These are phyloP conservation scores for Drosophila busckii DNA, from an alignment of 1,140 invertebrate species.

Conservation along the genomic window DNA sequence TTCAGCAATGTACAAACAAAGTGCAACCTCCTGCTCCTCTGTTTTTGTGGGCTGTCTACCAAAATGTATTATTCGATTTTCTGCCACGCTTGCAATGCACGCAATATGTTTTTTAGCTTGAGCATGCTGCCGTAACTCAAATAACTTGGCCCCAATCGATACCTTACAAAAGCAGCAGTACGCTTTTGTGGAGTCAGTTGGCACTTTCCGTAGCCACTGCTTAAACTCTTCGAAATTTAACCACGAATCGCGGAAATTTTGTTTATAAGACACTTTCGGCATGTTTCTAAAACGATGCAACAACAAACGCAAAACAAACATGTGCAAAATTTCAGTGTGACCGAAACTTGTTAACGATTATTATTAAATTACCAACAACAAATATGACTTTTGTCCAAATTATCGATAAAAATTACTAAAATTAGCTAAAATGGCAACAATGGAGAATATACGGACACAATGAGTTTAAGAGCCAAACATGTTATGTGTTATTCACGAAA, in stretches of 20 bases:
- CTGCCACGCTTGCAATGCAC: background rate
- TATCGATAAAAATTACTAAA: no score
- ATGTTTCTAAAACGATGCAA: background rate
- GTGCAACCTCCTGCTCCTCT: conserved; percentile 7
- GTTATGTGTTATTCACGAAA: no score
- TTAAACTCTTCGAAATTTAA: no score
- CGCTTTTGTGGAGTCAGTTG: conserved; percentile 2
- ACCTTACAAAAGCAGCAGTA: conserved; percentile 6
- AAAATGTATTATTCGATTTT: conserved; percentile 2
- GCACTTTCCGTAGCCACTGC: conserved; percentile 7
- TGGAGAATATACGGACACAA: no score
- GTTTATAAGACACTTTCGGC: background rate
- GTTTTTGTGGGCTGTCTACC: conserved; percentile 4
- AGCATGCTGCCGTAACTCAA: conserved; percentile 2
- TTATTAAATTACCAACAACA: conserved; percentile 11
- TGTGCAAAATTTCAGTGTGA: conserved; percentile 7
- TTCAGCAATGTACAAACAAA: conserved; percentile 4
- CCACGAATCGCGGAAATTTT: conserved; percentile 5
- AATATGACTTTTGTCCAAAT: no score
- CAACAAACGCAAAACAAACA: conserved; percentile 1
- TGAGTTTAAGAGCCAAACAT: no score
- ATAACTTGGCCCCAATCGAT: conserved; percentile 7
- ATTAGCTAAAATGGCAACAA: no score
- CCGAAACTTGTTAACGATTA: conserved; percentile 8
- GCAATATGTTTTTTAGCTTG: conserved; percentile 6